These are phyloP conservation scores for Rhopalosiphum padi DNA, from an alignment of 1,140 invertebrate species.

Conservation along the genomic window DNA sequence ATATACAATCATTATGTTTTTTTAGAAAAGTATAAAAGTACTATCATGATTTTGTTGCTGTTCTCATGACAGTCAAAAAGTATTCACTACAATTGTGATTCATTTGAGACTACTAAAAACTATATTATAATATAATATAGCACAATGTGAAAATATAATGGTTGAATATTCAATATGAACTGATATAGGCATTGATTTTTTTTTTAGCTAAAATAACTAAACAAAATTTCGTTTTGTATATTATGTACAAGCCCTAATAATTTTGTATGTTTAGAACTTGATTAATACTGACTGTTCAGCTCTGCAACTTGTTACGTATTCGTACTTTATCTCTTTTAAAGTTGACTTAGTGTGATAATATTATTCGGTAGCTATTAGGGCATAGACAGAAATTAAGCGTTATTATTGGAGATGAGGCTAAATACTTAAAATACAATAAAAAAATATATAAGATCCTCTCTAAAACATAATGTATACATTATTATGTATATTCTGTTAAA, in stretches of 20 bases:
- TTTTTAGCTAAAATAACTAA: background rate
- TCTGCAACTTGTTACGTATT: background rate
- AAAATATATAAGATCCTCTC: too few species aligned
- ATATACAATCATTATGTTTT: background rate
- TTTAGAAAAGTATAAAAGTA: background rate
- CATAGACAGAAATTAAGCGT: too few species aligned
- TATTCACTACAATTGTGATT: background rate
- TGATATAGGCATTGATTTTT: background rate
- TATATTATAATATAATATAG: too few species aligned
- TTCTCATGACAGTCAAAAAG: background rate
- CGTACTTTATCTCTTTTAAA: background rate
- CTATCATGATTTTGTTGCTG: background rate
- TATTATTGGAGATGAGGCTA: too few species aligned
- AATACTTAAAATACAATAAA: too few species aligned
- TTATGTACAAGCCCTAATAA: background rate
- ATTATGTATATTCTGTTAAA: too few species aligned
- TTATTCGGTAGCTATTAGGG: too few species aligned
- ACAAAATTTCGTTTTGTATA: background rate
- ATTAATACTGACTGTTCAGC: background rate
- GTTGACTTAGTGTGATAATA: too few species aligned
- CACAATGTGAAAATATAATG: too few species aligned
- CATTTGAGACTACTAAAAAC: background rate
- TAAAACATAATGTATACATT: too few species aligned
- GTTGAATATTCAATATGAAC: background rate
- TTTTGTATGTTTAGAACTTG: background rate